Evolutionary conservation across 92 coral and sea anemone genomes (phyloP).

Genomic region (Zoanthus solanderi): DNA sequence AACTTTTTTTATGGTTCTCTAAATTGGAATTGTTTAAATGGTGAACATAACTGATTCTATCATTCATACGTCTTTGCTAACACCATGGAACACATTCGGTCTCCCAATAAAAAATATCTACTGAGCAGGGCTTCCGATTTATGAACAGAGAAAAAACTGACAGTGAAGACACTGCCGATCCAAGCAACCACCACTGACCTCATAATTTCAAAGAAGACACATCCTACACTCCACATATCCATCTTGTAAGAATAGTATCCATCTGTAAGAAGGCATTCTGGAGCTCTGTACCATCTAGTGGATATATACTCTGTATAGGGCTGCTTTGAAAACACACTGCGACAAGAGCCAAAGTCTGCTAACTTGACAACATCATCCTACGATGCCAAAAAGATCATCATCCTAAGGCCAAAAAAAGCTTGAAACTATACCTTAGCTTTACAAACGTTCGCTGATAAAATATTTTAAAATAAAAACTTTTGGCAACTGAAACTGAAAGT

Average conservation of each 20-base stretch:
- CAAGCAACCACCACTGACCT: slow-evolving; percentile 57
- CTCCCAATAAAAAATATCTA: too few species aligned
- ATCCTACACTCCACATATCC: slow-evolving; percentile 99
- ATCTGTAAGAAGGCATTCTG: slow-evolving; percentile 96
- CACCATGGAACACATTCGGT: too few species aligned
- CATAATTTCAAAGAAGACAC: slow-evolving; percentile 97
- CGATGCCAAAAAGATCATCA: slow-evolving; percentile 52
- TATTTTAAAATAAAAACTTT: not conserved
- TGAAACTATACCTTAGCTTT: not conserved
- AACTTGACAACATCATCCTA: slow-evolving; percentile 96
- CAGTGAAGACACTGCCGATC: too few species aligned
- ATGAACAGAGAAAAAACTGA: too few species aligned
- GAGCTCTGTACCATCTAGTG: slow-evolving; percentile 99
- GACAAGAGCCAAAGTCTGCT: slow-evolving; percentile 99
- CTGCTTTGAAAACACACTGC: slow-evolving; percentile 98
- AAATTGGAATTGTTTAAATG: too few species aligned
- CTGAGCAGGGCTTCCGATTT: too few species aligned
- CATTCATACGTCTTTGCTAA: too few species aligned
- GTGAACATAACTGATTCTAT: too few species aligned
- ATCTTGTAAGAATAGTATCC: slow-evolving; percentile 96
- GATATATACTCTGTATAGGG: slow-evolving; percentile 99
- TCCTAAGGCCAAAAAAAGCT: slow-evolving; percentile 55
- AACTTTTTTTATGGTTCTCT: too few species aligned
- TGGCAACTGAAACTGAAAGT: too few species aligned
- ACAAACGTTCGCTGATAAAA: too few species aligned